Conservation (phyloP, 2,113 vertebrate genomes). For the Bos taurus region ARS-UCD2.0 NC_037347.1:16329501-16330000, state of each 20-base stretch:
- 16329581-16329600: background rate
- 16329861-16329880: background rate
- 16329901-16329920: background rate
- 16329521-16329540: background rate
- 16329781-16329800: background rate
- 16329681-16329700: background rate
- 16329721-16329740: background rate
- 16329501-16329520: background rate
- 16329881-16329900: background rate
- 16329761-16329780: background rate
- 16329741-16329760: background rate
- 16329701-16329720: background rate
- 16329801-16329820: background rate
- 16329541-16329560: background rate
- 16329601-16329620: background rate
- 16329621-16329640: background rate
- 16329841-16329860: background rate
- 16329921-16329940: background rate
- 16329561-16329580: background rate
- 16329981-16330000: background rate
- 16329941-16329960: background rate
- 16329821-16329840: background rate
- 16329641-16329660: background rate
- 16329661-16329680: background rate
- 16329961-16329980: background rate